Percentiles rank a stretch among this genome's conserved stretches.
These are phyloP conservation scores for Neoseiulus cucumeris DNA, from an alignment of 1,140 invertebrate species.

Conservation along the genomic window DNA sequence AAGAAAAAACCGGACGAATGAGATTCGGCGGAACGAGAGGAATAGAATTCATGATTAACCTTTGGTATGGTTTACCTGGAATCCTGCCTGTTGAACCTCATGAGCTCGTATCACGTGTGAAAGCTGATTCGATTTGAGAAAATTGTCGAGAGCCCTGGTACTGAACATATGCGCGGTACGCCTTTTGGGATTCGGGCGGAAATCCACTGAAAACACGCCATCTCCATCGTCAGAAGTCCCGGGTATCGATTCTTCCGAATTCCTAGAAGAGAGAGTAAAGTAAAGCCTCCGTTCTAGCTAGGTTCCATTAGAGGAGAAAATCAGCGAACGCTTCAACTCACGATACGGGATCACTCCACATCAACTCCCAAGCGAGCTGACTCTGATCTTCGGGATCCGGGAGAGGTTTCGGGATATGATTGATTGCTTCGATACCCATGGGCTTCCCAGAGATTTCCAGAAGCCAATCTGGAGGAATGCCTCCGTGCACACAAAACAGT, in stretches of 20 bases:
- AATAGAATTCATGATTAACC: neutral
- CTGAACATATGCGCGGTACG: conserved; percentile 51
- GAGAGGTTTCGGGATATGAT: conserved; percentile 42
- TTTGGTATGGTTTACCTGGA: conserved; percentile 33
- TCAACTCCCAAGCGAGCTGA: conserved; percentile 46
- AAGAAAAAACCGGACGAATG: neutral
- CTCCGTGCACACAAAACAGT: conserved; percentile 52
- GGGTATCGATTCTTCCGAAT: too few species aligned
- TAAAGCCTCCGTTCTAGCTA: neutral
- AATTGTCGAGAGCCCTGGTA: conserved; percentile 40
- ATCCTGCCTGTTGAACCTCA: conserved; percentile 45
- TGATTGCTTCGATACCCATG: conserved; percentile 32
- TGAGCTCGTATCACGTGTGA: conserved; percentile 48
- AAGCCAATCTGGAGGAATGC: conserved; percentile 39
- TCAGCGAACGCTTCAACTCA: conserved; percentile 22
- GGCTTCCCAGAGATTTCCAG: conserved; percentile 24
- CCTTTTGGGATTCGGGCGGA: conserved; percentile 41
- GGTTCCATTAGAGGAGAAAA: neutral
- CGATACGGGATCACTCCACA: conserved; percentile 56
- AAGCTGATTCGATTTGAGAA: conserved; percentile 39
- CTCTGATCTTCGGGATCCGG: conserved; percentile 41
- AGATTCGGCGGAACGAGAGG: neutral
- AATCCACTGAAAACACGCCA: conserved; percentile 32
- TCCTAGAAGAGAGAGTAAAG: neutral
- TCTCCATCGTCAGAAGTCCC: neutral